Evolutionary conservation across 2,113 vertebrate species (phyloP).

Genomic region (Leptocoma aspasia): DNA sequence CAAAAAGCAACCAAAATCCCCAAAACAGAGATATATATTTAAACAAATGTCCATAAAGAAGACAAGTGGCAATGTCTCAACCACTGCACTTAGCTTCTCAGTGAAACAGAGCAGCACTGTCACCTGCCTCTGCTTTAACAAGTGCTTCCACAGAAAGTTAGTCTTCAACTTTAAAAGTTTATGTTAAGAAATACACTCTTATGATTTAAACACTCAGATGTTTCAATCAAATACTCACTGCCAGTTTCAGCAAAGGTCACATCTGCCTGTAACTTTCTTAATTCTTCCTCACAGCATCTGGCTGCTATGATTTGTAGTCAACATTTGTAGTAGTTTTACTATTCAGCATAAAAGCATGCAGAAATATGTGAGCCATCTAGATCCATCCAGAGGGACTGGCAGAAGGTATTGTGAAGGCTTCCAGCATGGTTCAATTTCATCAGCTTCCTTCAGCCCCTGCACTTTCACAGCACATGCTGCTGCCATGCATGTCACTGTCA

Average conservation of each 20-base stretch:
- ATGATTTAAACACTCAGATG: not conserved
- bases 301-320: not conserved
- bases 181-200: not conserved
- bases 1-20: not conserved
- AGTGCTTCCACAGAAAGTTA: not conserved
- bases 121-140: not conserved
- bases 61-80: not conserved
- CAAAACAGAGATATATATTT: not conserved
- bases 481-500: not conserved
- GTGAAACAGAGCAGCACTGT: not conserved
- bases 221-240: not conserved
- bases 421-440: not conserved
- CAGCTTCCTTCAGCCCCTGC: not conserved
- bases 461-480: fast-evolving
- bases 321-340: not conserved
- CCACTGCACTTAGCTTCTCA: not conserved
- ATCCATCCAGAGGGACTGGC: not conserved
- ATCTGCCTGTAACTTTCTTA: not conserved
- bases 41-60: not conserved
- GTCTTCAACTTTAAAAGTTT: not conserved
- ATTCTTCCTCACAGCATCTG: not conserved
- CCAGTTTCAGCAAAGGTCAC: not conserved
- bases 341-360: not conserved
- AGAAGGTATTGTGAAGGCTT: not conserved
- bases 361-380: not conserved